Evolutionary conservation across 1,140 invertebrate species (phyloP), one percentile per base, ranked within the genome.

Genomic region (Calephelis nemesis): DNA sequence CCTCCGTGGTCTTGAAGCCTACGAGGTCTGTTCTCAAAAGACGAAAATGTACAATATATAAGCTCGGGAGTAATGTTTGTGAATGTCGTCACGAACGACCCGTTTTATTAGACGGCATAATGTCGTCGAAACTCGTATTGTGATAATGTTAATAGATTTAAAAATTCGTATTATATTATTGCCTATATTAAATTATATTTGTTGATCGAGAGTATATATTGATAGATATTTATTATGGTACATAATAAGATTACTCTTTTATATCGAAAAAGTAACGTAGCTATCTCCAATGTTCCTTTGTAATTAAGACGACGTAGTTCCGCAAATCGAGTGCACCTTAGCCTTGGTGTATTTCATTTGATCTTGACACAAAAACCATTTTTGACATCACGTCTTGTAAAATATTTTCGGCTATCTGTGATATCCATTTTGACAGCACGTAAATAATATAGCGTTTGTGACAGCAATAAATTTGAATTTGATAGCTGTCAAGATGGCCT

Each of bases 191-290:
- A 87, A 87, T 87, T 87, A 87, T 87, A 87, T 89, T 87, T 89
- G 87, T 89, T 87, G 87, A 88, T 85, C 79, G 84, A 89, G 86
- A 89, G 80, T 87, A 87, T 87, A 87, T 87, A 87, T 87, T 85
- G 83, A 85, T 87, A 87, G 85, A 87, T 87, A 87, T 87, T 87
- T 87, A 87, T 87, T 86, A 87, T 76, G 80, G 78, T 85, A 83
- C 77, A 74, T 84, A 82, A 78, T 84, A 82, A 87, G 83, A 85
- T 87, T 83, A 84, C 85, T 85, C 82, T 85, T 87, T 85, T 87
- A 80, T 87, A 85, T 84, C 79, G 82, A 72, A 77, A 79, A 78
- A 71, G 69, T 47, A 67, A 67, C 75, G 81, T 85, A 83, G 82
- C 79, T 82, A 72, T 79, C 78, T 83, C 78, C 75, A 74, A 82